These are phyloP conservation scores for Zaprionus bogoriensis DNA, from an alignment of 2,888 invertebrate genomes.

Conservation along the genomic window DNA sequence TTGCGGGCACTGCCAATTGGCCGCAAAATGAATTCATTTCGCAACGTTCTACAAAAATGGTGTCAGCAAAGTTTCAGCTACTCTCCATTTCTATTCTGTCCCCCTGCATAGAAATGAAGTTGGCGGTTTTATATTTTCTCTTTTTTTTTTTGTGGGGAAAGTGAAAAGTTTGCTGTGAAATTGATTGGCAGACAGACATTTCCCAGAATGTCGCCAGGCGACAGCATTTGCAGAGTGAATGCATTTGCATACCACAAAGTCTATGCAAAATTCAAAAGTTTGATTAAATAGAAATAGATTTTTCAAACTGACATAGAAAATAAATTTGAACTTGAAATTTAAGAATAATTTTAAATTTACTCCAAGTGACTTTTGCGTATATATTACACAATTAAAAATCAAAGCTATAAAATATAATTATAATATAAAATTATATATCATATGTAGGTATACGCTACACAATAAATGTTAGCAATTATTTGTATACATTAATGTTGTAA, in stretches of 20 bases:
- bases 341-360: too few relatives aligned
- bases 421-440: too few relatives aligned
- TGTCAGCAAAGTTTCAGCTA: constrained; percentile 50
- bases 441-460: too few relatives aligned
- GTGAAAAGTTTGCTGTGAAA: constrained; percentile 35
- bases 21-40: constrained; percentile 47
- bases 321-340: too few relatives aligned
- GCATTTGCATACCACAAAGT: background rate
- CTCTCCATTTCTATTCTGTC: background rate
- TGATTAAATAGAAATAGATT: background rate
- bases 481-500: too few relatives aligned
- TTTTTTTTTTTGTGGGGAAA: constrained; percentile 30
- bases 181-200: constrained; percentile 50
- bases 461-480: too few relatives aligned
- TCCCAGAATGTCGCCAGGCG: background rate
- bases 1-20: constrained; percentile 30
- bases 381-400: too few relatives aligned
- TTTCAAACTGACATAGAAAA: too few relatives aligned
- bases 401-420: too few relatives aligned
- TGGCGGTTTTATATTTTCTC: constrained; percentile 3
- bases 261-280: background rate
- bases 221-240: background rate
- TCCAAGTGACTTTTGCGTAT: too few relatives aligned
- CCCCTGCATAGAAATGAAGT: background rate
- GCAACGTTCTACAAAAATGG: constrained; percentile 18